Conservation (phyloP, 1,140 invertebrate genomes). For the Sycophaga agraensis region DNA sequence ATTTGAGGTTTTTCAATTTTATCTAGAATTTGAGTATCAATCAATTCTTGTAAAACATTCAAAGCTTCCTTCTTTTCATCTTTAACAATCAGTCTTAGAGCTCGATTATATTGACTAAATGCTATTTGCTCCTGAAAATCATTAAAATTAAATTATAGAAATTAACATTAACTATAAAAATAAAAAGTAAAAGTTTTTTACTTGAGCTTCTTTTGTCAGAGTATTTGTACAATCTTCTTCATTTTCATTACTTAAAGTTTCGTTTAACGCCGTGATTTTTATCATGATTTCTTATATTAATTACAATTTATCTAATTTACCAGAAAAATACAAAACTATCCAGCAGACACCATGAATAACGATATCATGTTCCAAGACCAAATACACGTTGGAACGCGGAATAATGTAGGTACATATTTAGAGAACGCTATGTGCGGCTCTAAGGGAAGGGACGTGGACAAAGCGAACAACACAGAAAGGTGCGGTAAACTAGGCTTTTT, state of each 20-base stretch:
- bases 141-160: not conserved
- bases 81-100: slow-evolving; percentile 64
- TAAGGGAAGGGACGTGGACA: too few relatives aligned
- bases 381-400: too few relatives aligned
- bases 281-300: slow-evolving; percentile 59
- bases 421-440: too few relatives aligned
- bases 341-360: too few relatives aligned
- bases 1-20: slow-evolving; percentile 61
- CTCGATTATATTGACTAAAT: slow-evolving; percentile 68
- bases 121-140: slow-evolving; percentile 69
- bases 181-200: slow-evolving; percentile 40
- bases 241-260: slow-evolving; percentile 63
- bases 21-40: slow-evolving; percentile 66
- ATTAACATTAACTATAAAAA: slow-evolving; percentile 4
- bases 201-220: slow-evolving; percentile 69
- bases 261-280: slow-evolving; percentile 70
- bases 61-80: slow-evolving; percentile 63
- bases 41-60: slow-evolving; percentile 63
- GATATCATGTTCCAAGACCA: too few relatives aligned
- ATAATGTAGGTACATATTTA: too few relatives aligned
- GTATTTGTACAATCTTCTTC: slow-evolving; percentile 57
- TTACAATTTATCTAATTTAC: too few relatives aligned
- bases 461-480: too few relatives aligned
- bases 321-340: too few relatives aligned
- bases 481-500: too few relatives aligned